Conservation (phyloP, 1,140 invertebrate genomes). For the Pemphigus obesinymphae region DNA sequence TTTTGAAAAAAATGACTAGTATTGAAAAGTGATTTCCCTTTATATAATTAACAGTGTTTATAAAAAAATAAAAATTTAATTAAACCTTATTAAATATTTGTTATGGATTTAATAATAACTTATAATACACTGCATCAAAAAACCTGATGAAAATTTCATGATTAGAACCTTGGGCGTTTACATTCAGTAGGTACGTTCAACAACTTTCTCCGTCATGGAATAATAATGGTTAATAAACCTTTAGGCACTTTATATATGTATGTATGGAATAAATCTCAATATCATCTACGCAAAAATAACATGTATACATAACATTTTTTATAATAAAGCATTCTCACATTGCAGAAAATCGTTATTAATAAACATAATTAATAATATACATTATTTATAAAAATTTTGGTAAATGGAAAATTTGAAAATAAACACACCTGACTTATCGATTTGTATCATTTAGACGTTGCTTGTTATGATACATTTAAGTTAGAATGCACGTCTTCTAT, state of each 20-base stretch:
- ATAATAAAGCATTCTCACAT: too few species aligned
- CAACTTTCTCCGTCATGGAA: constrained; percentile 5
- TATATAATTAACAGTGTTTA: not conserved
- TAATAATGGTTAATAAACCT: constrained; percentile 12
- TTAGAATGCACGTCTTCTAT: too few species aligned
- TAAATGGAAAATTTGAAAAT: too few species aligned
- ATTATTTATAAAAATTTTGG: too few species aligned
- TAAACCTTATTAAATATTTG: constrained; percentile 18
- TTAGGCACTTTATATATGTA: not conserved
- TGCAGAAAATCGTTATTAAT: too few species aligned
- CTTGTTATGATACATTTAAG: too few species aligned
- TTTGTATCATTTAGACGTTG: too few species aligned
- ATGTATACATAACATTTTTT: not conserved
- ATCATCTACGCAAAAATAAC: not conserved
- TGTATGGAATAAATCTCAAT: not conserved
- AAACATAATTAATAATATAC: too few species aligned
- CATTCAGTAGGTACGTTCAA: not conserved
- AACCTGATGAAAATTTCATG: constrained; percentile 6
- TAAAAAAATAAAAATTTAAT: not conserved
- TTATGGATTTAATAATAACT: constrained; percentile 9
- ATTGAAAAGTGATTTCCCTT: constrained; percentile 6
- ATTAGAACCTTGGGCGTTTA: constrained; percentile 13
- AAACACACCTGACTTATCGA: too few species aligned
- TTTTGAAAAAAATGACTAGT: not conserved
- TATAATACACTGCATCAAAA: constrained; percentile 1